Conservation (phyloP, 2,797 vertebrate species). For the Diplodus sargus region DNA sequence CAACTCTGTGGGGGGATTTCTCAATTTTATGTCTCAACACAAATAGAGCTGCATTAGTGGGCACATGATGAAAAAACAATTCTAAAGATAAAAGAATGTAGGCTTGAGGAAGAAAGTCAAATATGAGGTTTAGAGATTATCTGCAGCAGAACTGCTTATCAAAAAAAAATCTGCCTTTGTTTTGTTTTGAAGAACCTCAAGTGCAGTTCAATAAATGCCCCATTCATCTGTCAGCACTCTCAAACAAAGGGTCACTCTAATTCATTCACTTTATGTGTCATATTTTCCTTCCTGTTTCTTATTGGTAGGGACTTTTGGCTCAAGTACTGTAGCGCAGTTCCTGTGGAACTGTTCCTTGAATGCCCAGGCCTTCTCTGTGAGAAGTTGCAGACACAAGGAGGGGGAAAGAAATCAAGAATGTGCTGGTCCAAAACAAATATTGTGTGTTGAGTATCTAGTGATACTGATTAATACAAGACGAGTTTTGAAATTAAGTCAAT, state of each 20-base stretch:
- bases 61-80: slow-evolving; percentile 15
- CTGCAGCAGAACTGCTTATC: slow-evolving; percentile 21
- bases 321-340: slow-evolving; percentile 7
- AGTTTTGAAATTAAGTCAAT: slow-evolving; percentile 35
- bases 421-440: slow-evolving; percentile 26
- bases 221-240: slow-evolving; percentile 55
- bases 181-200: slow-evolving; percentile 40
- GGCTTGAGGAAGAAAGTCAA: slow-evolving; percentile 6
- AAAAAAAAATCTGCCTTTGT: slow-evolving; percentile 26
- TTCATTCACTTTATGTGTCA: slow-evolving; percentile 38
- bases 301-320: slow-evolving; percentile 38
- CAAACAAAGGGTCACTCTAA: slow-evolving; percentile 69
- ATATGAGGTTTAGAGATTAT: slow-evolving; percentile 1
- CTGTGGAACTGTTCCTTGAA: slow-evolving; percentile 38
- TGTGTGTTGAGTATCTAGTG: slow-evolving; percentile 8
- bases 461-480: slow-evolving; percentile 18
- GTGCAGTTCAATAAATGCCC: slow-evolving; percentile 37
- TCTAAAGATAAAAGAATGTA: slow-evolving; percentile 9
- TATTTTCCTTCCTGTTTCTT: slow-evolving; percentile 63
- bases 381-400: slow-evolving; percentile 5
- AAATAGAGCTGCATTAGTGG: slow-evolving; percentile 34
- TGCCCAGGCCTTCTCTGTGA: slow-evolving; percentile 23
- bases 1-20: slow-evolving; percentile 23
- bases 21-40: slow-evolving; percentile 39
- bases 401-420: slow-evolving; percentile 2